Evolutionary conservation across 2,797 vertebrate species (phyloP), one percentile per base, ranked within the genome.

Genomic region (Podargus strigoides): DNA sequence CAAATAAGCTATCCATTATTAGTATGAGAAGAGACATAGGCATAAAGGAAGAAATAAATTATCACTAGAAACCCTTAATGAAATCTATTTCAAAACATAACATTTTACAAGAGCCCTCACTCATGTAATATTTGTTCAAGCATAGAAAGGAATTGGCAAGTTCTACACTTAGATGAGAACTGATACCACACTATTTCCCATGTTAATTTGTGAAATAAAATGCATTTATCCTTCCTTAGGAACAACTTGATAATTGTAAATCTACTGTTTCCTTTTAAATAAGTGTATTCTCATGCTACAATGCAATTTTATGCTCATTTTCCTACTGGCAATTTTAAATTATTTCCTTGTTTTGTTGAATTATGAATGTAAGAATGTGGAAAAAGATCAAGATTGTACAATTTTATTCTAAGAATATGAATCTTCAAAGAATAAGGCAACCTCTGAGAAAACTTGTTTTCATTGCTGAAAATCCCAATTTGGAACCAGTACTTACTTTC

Each of bases 1-100:
- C 98, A 99, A 99, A 99, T 99, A 98, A 97, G 97, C 85, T 98
- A 98, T 97, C 97, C 95, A 97, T 98, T 98, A 98, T 97, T 98
- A 98, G 95, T 96, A 97, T 96, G 97, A 98, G 97, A 98, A 97
- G 93, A 98, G 97, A 97, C 97, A 97, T 91, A 95, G 95, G 96
- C 97, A 97, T 98, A 98, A 97, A 97, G 96, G 92, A 95, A 98
- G 97, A 97, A 98, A 98, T 98, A 99, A 98, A 98, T 99, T 98
- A 98, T 98, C 97, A 97, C 98, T 97, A 96, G 98, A 98, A 98
- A 97, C 97, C 97, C 97, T 98, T 98, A 98, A 98, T 98, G 98
- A 98, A 98, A 98, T 98, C 97, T 97, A 98, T 98, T 98, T 98
- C 97, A 98, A 98, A 99, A 98, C 97, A 96, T 82, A 98, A 98